phyloP scores from a whole-genome alignment of 2,888 invertebrate genomes.

The Allacma fusca region DNA sequence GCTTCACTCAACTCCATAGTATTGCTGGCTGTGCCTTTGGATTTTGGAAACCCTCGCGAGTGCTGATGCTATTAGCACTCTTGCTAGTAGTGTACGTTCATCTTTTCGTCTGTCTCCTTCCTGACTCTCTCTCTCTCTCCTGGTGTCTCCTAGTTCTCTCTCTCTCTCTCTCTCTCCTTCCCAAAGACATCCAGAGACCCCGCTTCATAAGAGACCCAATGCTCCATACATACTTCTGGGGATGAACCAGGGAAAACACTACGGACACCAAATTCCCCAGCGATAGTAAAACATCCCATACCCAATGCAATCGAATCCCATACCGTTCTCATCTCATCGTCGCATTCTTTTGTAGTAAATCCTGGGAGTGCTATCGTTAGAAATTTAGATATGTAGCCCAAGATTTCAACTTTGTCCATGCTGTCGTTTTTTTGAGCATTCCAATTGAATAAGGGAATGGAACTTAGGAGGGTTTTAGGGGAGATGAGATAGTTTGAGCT shows the following conservation, averaged over 20 bases:
- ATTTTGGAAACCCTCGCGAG: neutral
- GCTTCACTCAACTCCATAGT: slow-evolving; percentile 19
- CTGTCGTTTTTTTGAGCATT: slow-evolving; percentile 27
- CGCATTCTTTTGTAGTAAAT: slow-evolving; percentile 25
- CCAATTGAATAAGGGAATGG: slow-evolving; percentile 52
- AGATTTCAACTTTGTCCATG: slow-evolving; percentile 22
- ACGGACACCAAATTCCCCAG: neutral
- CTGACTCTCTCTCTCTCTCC: neutral
- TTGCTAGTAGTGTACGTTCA: neutral
- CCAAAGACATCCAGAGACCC: neutral
- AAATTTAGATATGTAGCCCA: slow-evolving; percentile 28
- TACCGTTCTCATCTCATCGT: slow-evolving; percentile 29
- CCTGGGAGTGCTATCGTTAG: slow-evolving; percentile 5
- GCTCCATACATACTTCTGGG: neutral
- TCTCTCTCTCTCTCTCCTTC: neutral
- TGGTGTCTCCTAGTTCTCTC: neutral
- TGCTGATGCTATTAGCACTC: slow-evolving; percentile 7
- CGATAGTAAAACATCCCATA: neutral
- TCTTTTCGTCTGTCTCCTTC: neutral
- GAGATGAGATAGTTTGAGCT: slow-evolving; percentile 47
- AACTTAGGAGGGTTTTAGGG: slow-evolving; percentile 44
- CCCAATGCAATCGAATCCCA: slow-evolving; percentile 13
- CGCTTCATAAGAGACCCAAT: neutral
- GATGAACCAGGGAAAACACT: neutral
- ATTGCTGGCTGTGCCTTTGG: neutral